Percentiles rank a stretch among this genome's conserved stretches.
Evolutionary conservation across 1,140 invertebrate species (phyloP).

Genomic region (Nilaparvata lugens): DNA sequence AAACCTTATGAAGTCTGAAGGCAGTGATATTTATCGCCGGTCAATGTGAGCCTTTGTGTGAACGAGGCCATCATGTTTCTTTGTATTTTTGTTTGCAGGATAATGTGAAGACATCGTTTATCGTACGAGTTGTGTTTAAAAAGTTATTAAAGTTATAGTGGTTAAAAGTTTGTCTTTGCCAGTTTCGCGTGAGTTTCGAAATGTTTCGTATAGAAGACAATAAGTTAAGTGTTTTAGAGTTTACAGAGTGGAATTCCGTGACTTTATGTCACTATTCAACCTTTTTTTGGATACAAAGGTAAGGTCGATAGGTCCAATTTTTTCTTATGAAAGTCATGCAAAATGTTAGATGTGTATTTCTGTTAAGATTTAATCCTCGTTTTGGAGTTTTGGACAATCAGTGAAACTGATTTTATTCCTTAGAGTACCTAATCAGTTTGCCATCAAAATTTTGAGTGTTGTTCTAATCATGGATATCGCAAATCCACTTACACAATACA

Average conservation of each 20-base stretch:
- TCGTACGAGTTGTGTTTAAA: constrained; percentile 15
- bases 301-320: constrained; percentile 10
- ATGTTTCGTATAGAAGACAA: constrained; percentile 16
- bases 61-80: constrained; percentile 11
- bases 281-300: constrained; percentile 14
- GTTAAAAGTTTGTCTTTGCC: constrained; percentile 6
- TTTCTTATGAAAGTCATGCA: neutral
- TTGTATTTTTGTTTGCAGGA: constrained; percentile 13
- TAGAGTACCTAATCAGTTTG: neutral
- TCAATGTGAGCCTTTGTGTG: constrained; percentile 1
- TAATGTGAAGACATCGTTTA: constrained; percentile 10
- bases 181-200: constrained; percentile 12
- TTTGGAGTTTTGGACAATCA: neutral
- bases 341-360: neutral
- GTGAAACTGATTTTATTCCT: neutral
- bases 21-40: constrained; percentile 9
- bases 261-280: constrained; percentile 11
- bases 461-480: neutral
- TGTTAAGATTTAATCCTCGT: neutral
- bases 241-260: constrained; percentile 7
- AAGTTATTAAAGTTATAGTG: constrained; percentile 7
- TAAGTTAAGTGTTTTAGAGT: constrained; percentile 7
- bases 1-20: constrained; percentile 10
- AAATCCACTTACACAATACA: too few species aligned
- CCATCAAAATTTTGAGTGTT: neutral